Percentiles rank a stretch among this genome's conserved stretches.
Evolutionary conservation across 2,888 invertebrate species (phyloP).

Genomic region (Andrena flavipes): DNA sequence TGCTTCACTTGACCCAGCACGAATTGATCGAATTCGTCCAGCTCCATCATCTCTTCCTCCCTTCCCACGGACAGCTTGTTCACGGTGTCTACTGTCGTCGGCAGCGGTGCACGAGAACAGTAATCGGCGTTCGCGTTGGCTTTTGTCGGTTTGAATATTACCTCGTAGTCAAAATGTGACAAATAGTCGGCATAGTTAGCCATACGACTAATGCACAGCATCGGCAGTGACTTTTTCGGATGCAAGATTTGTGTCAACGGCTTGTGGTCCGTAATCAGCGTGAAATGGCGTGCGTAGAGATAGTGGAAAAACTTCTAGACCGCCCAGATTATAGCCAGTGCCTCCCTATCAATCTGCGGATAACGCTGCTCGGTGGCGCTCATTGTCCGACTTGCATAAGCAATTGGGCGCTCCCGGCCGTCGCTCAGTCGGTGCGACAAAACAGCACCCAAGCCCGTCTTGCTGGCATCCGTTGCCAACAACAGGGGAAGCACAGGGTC

Average conservation of each 20-base stretch:
- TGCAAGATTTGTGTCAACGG: neutral
- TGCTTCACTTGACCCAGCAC: neutral
- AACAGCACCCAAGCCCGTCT: neutral
- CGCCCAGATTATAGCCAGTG: neutral
- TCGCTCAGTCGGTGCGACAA: neutral
- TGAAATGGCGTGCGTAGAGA: neutral
- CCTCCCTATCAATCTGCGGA: neutral
- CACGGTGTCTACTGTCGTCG: neutral
- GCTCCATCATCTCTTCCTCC: neutral
- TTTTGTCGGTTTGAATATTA: neutral
- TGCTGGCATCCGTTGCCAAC: neutral
- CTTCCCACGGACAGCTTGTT: neutral
- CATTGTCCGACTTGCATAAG: neutral
- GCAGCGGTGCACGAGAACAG: neutral
- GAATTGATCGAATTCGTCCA: neutral
- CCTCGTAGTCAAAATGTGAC: neutral
- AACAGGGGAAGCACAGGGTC: neutral
- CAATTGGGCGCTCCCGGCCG: neutral
- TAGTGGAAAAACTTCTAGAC: neutral
- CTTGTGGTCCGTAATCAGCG: conserved; percentile 1
- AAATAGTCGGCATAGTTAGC: conserved; percentile 1
- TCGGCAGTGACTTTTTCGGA: neutral
- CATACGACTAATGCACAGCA: conserved; percentile 6
- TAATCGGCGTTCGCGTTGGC: neutral
- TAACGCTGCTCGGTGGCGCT: neutral